These are phyloP conservation scores for Umimayanthus kanabou DNA, from an alignment of 92 coral and sea anemone genomes.

Conservation along the genomic window DNA sequence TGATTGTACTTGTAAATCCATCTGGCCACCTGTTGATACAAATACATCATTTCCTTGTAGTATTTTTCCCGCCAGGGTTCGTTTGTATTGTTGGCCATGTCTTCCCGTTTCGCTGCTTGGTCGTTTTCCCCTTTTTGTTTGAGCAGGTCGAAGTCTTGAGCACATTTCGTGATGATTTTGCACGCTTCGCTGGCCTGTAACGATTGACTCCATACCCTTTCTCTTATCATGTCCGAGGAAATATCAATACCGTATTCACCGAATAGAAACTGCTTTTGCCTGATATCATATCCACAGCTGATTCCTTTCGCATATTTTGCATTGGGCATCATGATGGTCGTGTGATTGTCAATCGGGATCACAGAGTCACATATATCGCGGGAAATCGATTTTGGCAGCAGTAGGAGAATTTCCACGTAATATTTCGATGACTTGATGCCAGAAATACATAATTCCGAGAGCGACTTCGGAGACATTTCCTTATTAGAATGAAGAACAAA, in stretches of 20 bases:
- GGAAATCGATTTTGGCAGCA: slow-evolving; percentile 34
- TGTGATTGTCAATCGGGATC: slow-evolving; percentile 14
- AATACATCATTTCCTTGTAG: slow-evolving; percentile 9
- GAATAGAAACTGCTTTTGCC: slow-evolving; percentile 25
- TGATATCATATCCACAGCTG: slow-evolving; percentile 31
- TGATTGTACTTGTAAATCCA: slow-evolving; percentile 44
- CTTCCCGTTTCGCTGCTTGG: neutral
- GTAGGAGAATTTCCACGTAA: slow-evolving; percentile 29
- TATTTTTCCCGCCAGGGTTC: slow-evolving; percentile 10
- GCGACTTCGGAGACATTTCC: slow-evolving; percentile 37
- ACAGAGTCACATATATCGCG: slow-evolving; percentile 26
- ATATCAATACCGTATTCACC: slow-evolving; percentile 25
- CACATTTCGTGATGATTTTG: slow-evolving; percentile 10
- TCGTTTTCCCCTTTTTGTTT: neutral
- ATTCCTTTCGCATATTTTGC: slow-evolving; percentile 29
- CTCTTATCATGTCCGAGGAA: neutral
- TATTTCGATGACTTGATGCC: slow-evolving; percentile 26
- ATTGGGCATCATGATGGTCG: slow-evolving; percentile 20
- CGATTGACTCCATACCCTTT: slow-evolving; percentile 24
- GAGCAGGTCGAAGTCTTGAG: neutral
- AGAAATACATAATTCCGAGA: slow-evolving; percentile 31
- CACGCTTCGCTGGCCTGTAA: slow-evolving; percentile 25
- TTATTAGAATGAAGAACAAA: neutral
- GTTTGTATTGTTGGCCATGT: neutral
- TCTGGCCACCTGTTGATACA: slow-evolving; percentile 38